Evolutionary conservation across 2,797 vertebrate genomes (phyloP).

Genomic region (Chelonia mydas): DNA sequence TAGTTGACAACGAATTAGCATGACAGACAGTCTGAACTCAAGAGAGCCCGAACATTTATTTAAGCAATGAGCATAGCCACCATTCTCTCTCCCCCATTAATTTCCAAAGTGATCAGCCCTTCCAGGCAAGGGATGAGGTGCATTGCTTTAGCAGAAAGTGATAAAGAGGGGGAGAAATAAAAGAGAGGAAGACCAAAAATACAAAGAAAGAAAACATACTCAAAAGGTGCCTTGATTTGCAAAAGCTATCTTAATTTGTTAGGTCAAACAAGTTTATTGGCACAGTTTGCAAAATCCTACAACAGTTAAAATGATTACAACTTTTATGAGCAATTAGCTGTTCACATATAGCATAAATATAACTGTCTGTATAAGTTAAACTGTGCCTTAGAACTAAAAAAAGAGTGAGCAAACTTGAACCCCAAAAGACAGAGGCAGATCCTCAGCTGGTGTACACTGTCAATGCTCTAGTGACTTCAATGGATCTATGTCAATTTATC

Average conservation of each 20-base stretch:
- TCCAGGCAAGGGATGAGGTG: constrained; percentile 74
- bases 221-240: constrained; percentile 28
- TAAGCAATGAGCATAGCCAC: constrained; percentile 80
- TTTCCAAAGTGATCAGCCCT: constrained; percentile 62
- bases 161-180: constrained; percentile 62
- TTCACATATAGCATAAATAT: background rate
- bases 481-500: background rate
- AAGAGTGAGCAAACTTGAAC: constrained; percentile 36
- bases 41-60: constrained; percentile 76
- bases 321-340: constrained; percentile 18
- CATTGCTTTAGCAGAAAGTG: constrained; percentile 76
- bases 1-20: constrained; percentile 76
- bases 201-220: constrained; percentile 69
- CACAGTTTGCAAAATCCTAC: constrained; percentile 8
- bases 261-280: background rate
- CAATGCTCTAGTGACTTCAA: background rate
- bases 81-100: constrained; percentile 54
- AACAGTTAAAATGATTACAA: background rate
- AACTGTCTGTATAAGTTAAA: background rate
- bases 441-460: background rate
- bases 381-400: background rate
- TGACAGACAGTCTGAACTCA: constrained; percentile 78
- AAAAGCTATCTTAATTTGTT: background rate
- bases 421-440: accelerated
- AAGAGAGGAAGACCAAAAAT: constrained; percentile 65